Evolutionary conservation across 2,888 invertebrate species (phyloP), one percentile per base, ranked within the genome.

Genomic region (Synanthedon andrenaeformis): DNA sequence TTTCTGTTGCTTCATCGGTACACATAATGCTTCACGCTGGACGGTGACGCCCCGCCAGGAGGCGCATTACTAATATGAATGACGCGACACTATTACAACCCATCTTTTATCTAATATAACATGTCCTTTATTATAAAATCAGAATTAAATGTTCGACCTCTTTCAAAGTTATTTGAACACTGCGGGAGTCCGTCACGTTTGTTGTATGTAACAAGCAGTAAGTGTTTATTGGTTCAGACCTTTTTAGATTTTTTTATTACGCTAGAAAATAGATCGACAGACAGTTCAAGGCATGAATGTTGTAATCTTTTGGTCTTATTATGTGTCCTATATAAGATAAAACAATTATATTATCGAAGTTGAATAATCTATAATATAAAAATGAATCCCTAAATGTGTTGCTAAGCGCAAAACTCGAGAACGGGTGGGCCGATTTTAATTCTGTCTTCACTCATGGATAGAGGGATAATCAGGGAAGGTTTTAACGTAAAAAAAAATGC

Each of bases 101-200:
- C 78, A 82, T 83, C 80, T 76, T 82, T 84, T 84, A 82, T 86
- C 79, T 83, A 82, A 80, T 72, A 81, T 76, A 79, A 79, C 80
- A 72, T 83, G 80, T 83, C 83, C 80, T 84, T 82, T 83, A 80
- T 82, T 82, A 83, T 78, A 78, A 79, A 80, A 76, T 74, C 74
- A 72, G 77, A 76, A 83, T 83, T 77, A 79, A 82, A 82, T 74
- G 76, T 77, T 77, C 74, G 76, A 79, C 72, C 77, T 73, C 74
- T 74, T 77, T 78, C 75, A 64, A 76, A 76, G 75, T 78, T 81
- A 80, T 83, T 79, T 72, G 75, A 75, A 72, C 82, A 65, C 83
- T 59, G 74, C 84, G 76, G 84, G 84, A 76, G 78, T 75, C 75
- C 79, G 72, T 76, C 75, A 75, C 72, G 72, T 77, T 76, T 74